Base-by-base conservation (phyloP, 2,888 invertebrate species). In the Lampropteryx suffumata region DNA sequence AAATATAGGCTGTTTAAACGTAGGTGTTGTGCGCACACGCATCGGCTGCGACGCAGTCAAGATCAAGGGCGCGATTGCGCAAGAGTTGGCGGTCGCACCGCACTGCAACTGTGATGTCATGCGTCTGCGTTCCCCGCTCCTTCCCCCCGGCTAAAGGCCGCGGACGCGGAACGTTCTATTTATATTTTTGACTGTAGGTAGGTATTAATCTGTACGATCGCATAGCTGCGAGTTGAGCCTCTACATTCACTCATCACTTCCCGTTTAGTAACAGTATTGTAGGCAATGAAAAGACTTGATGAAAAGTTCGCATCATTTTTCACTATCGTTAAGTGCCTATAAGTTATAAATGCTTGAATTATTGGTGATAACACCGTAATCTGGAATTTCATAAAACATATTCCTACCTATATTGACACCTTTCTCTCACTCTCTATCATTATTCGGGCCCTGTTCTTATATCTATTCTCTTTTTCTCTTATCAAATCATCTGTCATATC, bases 31-130 rank as follows among this genome's bases (percentile, higher is more conserved):
- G 82, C 75, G 82, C 79, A 79, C 79, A 82, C 85, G 87, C 85
- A 84, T 82, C 81, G 81, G 76, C 79, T 82, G 81, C 84, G 83
- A 83, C 89, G 88, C 90, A 90, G 90, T 90, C 90, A 90, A 90
- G 90, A 90, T 90, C 90, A 90, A 90, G 90, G 90, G 85, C 90
- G 67, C 79, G 87, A 86, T 90, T 90, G 87, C 90, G 89, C 84
- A 89, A 90, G 82, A 84, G 83, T 84, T 88, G 88, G 87, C 89
- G 80, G 83, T 79, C 84, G 83, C 82, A 78, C 76, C 79, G 80
- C 80, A 71, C 82, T 86, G 88, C 87, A 85, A 74, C 79, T 82
- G 87, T 89, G 89, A 89, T 88, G 88, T 89, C 89, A 89, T 87
- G 76, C 79, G 82, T 79, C 81, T 80, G 73, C 67, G 64, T 61